phyloP scores from a whole-genome alignment of 1,140 invertebrate species.

The Cydia fagiglandana region DNA sequence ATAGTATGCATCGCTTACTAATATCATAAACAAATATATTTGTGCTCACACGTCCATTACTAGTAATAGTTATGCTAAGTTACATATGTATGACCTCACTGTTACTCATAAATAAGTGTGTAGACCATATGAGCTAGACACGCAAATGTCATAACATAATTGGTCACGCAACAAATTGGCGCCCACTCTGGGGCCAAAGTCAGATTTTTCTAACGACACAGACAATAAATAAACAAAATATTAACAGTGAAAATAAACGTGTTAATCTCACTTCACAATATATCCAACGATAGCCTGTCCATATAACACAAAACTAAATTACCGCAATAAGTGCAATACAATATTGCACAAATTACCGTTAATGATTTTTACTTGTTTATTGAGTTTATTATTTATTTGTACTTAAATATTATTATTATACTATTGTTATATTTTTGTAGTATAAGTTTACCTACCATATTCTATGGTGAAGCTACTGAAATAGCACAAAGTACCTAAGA shows the following conservation, averaged over 20 bases:
- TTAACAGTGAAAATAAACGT: neutral
- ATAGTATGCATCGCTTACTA: neutral
- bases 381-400: neutral
- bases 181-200: neutral
- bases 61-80: slow-evolving; percentile 9
- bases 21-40: neutral
- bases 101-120: neutral
- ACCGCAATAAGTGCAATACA: neutral
- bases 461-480: neutral
- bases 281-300: neutral
- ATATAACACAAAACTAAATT: slow-evolving; percentile 4
- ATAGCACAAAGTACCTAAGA: neutral
- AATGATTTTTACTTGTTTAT: neutral
- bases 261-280: neutral
- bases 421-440: neutral
- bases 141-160: slow-evolving; percentile 1
- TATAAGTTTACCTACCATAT: slow-evolving; percentile 2
- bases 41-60: slow-evolving; percentile 22
- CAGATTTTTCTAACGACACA: neutral
- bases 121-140: neutral
- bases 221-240: slow-evolving; percentile 18
- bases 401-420: slow-evolving; percentile 11
- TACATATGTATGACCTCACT: neutral
- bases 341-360: neutral
- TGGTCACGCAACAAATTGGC: slow-evolving; percentile 10